These are phyloP conservation scores for Marmota flaviventris DNA, from an alignment of 2,113 vertebrate species.

Conservation along the genomic window DNA sequence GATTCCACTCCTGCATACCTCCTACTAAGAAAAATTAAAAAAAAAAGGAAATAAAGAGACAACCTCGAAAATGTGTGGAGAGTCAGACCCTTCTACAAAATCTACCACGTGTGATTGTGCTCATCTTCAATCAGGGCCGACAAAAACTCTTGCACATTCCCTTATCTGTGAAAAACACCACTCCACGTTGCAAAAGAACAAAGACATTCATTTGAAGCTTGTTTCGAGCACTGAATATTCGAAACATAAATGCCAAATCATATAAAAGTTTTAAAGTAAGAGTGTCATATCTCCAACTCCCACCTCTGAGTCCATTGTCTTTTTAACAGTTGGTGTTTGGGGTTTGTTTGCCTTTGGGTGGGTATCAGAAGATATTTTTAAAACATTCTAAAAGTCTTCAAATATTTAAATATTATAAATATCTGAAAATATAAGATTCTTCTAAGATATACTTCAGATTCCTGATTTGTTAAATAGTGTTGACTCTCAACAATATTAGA, in stretches of 20 bases:
- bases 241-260: slow-evolving; percentile 2
- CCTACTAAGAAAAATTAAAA: background rate
- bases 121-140: slow-evolving; percentile 2
- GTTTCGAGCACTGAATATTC: background rate
- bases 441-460: background rate
- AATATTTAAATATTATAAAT: background rate
- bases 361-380: slow-evolving; percentile 6
- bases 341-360: background rate
- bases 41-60: background rate
- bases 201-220: background rate
- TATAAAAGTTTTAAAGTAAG: background rate
- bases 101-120: background rate
- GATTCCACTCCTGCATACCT: background rate
- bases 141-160: background rate
- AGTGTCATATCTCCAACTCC: background rate
- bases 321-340: too few species aligned
- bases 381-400: background rate
- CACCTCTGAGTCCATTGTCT: background rate
- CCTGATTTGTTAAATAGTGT: slow-evolving; percentile 17
- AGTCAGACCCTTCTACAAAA: background rate
- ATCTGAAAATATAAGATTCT: slow-evolving; percentile 1
- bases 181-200: background rate
- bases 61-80: background rate
- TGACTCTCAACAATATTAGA: background rate
- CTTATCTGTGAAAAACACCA: background rate